Conservation (phyloP, 2,888 invertebrate species). For the Dolichopus griseipennis region DNA sequence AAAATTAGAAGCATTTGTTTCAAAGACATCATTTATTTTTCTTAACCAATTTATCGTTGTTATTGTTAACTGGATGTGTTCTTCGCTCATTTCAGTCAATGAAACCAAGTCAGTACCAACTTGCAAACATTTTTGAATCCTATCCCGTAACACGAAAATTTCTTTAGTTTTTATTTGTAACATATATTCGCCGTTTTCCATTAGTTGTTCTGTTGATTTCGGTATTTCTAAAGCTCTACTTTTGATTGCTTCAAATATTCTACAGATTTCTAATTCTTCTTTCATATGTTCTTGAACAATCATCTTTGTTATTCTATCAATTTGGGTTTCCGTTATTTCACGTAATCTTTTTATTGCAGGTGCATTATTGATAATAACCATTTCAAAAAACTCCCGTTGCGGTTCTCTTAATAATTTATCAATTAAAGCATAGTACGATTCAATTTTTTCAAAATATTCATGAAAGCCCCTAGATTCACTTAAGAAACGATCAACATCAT, state of each 20-base stretch:
- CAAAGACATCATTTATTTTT: slow-evolving; percentile 71
- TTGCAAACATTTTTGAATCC: slow-evolving; percentile 58
- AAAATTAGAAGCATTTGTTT: slow-evolving; percentile 61
- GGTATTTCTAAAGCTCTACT: slow-evolving; percentile 63
- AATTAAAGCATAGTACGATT: slow-evolving; percentile 52
- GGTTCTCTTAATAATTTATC: slow-evolving; percentile 54
- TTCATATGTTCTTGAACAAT: slow-evolving; percentile 55
- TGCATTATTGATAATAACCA: slow-evolving; percentile 54
- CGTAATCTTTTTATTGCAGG: slow-evolving; percentile 56
- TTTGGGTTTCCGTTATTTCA: slow-evolving; percentile 49
- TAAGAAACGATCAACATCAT: slow-evolving; percentile 45
- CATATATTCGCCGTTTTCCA: slow-evolving; percentile 74
- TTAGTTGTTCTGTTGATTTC: slow-evolving; percentile 67
- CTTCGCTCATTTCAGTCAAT: slow-evolving; percentile 60
- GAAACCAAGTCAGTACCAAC: slow-evolving; percentile 62
- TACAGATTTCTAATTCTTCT: slow-evolving; percentile 60
- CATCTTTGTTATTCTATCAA: slow-evolving; percentile 53
- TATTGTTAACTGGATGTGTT: slow-evolving; percentile 73
- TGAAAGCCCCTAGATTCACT: slow-evolving; percentile 49
- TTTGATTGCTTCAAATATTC: slow-evolving; percentile 62
- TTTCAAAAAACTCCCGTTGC: slow-evolving; percentile 58
- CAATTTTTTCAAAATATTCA: slow-evolving; percentile 52
- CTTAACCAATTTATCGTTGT: slow-evolving; percentile 74
- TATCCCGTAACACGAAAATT: slow-evolving; percentile 58
- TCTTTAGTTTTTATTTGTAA: slow-evolving; percentile 64